These are phyloP conservation scores for Panthera tigris DNA, from an alignment of 2,113 vertebrate species.

Conservation along the genomic window DNA sequence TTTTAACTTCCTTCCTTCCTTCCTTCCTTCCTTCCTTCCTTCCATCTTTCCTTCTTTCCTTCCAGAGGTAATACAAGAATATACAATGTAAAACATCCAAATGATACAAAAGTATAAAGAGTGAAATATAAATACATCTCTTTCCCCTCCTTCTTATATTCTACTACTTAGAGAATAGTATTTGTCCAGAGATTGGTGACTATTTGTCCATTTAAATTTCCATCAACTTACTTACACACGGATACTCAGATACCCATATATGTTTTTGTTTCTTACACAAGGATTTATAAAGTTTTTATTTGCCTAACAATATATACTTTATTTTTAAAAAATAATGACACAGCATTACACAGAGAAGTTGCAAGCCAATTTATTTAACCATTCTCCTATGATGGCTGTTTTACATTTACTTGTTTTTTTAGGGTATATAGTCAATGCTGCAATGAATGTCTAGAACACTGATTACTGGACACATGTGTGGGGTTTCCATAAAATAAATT, in stretches of 20 bases:
- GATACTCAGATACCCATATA: background rate
- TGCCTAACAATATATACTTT: background rate
- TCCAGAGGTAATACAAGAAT: background rate
- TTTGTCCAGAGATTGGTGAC: background rate
- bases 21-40: background rate
- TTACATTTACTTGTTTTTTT: background rate
- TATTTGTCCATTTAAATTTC: background rate
- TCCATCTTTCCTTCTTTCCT: background rate
- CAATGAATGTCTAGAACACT: background rate
- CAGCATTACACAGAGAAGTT: background rate
- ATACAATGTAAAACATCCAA: background rate
- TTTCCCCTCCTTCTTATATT: background rate
- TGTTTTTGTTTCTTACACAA: background rate
- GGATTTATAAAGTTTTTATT: background rate
- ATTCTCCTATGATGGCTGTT: background rate
- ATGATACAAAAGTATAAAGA: background rate
- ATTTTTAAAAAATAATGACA: background rate
- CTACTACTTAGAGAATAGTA: background rate
- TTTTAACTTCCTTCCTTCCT: background rate
- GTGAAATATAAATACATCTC: background rate
- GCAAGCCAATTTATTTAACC: background rate
- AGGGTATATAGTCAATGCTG: background rate
- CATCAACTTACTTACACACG: background rate
- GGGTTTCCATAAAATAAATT: background rate
- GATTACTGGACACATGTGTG: background rate